phyloP scores from a whole-genome alignment of 2,888 invertebrate genomes.

The Amaurobius ferox region DNA sequence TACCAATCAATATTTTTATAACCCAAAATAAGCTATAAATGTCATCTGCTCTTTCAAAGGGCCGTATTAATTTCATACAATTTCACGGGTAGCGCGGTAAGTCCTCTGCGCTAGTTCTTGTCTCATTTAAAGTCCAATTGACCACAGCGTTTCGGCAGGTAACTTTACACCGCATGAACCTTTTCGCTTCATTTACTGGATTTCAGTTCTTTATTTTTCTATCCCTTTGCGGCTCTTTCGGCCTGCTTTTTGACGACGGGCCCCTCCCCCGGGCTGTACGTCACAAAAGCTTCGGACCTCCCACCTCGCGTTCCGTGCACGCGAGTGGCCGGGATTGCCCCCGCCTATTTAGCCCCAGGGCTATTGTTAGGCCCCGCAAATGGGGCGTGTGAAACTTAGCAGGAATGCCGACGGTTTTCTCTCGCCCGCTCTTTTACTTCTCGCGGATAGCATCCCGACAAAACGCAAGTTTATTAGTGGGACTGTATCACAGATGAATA shows the following conservation, averaged over 20 bases:
- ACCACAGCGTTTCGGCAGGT: background rate
- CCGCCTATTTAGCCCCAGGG: constrained; percentile 14
- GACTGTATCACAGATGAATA: background rate
- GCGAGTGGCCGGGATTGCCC: constrained; percentile 21
- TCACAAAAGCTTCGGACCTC: constrained; percentile 20
- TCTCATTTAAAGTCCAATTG: background rate
- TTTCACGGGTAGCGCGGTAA: too few relatives aligned
- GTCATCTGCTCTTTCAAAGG: too few relatives aligned
- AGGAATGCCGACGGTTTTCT: constrained; percentile 35
- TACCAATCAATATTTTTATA: too few relatives aligned
- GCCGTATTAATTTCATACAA: too few relatives aligned
- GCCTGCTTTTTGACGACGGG: background rate
- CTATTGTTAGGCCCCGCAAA: constrained; percentile 14
- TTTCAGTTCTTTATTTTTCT: constrained; percentile 14
- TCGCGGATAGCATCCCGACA: background rate
- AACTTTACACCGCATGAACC: background rate
- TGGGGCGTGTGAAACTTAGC: constrained; percentile 44
- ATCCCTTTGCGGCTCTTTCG: background rate
- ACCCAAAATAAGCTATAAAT: too few relatives aligned
- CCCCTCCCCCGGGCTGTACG: constrained; percentile 2
- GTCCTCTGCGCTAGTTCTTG: background rate
- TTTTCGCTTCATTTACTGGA: constrained; percentile 1
- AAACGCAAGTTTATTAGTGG: background rate
- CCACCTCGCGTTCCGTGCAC: constrained; percentile 3
- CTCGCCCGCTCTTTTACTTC: background rate